Evolutionary conservation across 1,140 invertebrate species (phyloP), one percentile per base, ranked within the genome.

Genomic region (Carposina sasakii): DNA sequence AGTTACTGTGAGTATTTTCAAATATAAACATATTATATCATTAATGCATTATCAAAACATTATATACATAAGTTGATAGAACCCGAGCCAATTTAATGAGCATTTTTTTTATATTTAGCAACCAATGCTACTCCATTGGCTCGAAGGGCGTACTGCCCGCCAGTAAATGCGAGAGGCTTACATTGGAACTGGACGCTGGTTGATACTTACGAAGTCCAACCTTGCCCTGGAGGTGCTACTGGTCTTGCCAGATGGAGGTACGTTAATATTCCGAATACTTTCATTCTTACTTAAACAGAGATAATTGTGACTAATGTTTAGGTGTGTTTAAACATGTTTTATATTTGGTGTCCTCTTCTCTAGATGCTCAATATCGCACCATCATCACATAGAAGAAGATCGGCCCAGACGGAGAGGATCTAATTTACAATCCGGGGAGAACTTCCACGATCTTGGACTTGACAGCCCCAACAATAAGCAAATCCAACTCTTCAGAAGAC

Each of bases 131-230:
- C 71, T n/a, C 74, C 74, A 5, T 28, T 75, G 6, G 79, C 76
- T 0, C 57, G 77, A 26, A 56, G 77, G 15, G 71, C 85, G 15
- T 88, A 88, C 59, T 96, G 95, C 75, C 89, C 89, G 0, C 90
- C 93, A 28, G 88, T 88, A 21, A 88, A 86, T 48, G 90, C 92
- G 0, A 86, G 95, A 30, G 94, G 92, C 54, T 86, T 97, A 0
- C 91, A 91, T 59, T 98, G 95, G 96, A 96, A 96, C 77, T 94
- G 91, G 88, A 97, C 95, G 0, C 75, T 89, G 24, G 90, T 90
- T 4, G 93, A 93, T 20, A 91, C 93, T 26, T 89, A 90, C 2
- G 91, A 90, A 5, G 90, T 94, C 0, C 94, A 96, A 63, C 92
- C 93, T 2, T 97, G 96, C 86, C 96, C 96, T 0, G 94, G 90